Evolutionary conservation across 2,888 invertebrate genomes (phyloP).

Genomic region (Leptura quadrifasciata): DNA sequence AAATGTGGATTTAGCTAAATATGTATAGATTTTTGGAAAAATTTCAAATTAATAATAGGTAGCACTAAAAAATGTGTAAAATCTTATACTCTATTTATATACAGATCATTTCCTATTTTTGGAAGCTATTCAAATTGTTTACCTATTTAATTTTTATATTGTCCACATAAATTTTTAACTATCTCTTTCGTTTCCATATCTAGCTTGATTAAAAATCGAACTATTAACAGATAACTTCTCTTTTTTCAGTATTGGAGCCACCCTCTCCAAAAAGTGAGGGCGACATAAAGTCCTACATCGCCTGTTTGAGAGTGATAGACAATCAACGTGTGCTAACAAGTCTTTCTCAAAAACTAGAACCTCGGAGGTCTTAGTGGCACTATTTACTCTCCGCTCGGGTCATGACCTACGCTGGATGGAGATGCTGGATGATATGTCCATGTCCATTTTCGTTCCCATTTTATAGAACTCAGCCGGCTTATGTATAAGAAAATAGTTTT

Average conservation of each 20-base stretch:
- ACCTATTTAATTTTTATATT: too few species aligned
- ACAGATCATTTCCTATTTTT: too few species aligned
- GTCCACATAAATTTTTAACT: too few species aligned
- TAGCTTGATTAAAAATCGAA: too few species aligned
- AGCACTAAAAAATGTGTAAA: too few species aligned
- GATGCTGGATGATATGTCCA: conserved; percentile 58
- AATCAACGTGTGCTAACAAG: conserved; percentile 85
- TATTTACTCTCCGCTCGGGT: conserved; percentile 52
- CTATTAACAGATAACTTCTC: too few species aligned
- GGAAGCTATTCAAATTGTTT: too few species aligned
- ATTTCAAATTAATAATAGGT: too few species aligned
- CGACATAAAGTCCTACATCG: conserved; percentile 82
- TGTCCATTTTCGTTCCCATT: conserved; percentile 57
- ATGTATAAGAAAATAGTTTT: conserved; percentile 47
- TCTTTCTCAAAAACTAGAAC: conserved; percentile 87
- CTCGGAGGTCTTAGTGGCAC: conserved; percentile 75
- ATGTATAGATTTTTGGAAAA: too few species aligned
- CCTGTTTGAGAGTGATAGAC: conserved; percentile 86
- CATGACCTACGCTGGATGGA: conserved; percentile 56
- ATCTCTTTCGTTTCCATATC: too few species aligned
- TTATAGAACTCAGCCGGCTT: conserved; percentile 55
- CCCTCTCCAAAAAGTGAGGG: conserved; percentile 83
- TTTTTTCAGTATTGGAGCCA: conserved; percentile 79
- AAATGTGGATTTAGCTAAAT: too few species aligned
- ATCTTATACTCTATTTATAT: too few species aligned